phyloP scores from a whole-genome alignment of 30 jellyfish, hydroid and myxozoan genomes.

The Pelagia noctiluca region DNA sequence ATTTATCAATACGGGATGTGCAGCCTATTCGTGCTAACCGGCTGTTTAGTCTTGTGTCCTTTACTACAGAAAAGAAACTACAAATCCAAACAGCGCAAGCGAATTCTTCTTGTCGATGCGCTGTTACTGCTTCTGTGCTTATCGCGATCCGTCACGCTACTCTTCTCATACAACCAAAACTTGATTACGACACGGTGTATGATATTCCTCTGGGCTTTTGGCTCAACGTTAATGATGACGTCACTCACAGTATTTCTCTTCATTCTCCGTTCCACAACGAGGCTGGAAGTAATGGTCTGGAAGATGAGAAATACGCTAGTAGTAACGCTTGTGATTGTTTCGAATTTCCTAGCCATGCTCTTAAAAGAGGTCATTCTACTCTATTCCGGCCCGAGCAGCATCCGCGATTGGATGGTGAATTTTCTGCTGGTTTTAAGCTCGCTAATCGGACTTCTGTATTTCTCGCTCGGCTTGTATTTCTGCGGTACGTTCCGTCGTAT shows the following conservation, averaged over 20 bases:
- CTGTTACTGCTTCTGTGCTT: slow-evolving; percentile 28
- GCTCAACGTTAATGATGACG: slow-evolving; percentile 31
- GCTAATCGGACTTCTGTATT: slow-evolving; percentile 16
- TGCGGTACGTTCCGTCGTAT: slow-evolving; percentile 57
- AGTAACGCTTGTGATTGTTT: slow-evolving; percentile 2
- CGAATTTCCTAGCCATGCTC: slow-evolving; percentile 9
- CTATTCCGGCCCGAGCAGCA: neutral
- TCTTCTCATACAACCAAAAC: slow-evolving; percentile 40
- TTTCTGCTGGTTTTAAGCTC: slow-evolving; percentile 26
- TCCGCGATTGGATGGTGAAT: slow-evolving; percentile 22
- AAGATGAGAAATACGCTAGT: slow-evolving; percentile 39
- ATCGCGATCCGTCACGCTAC: slow-evolving; percentile 24
- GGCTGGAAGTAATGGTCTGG: slow-evolving; percentile 52
- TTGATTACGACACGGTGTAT: slow-evolving; percentile 27
- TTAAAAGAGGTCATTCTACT: slow-evolving; percentile 34
- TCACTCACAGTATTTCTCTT: slow-evolving; percentile 46
- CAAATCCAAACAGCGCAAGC: slow-evolving; percentile 49
- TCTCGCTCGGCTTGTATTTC: slow-evolving; percentile 34
- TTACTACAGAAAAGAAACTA: slow-evolving; percentile 59
- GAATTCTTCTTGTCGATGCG: slow-evolving; percentile 51
- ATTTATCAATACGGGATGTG: slow-evolving; percentile 57
- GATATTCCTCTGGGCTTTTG: slow-evolving; percentile 49
- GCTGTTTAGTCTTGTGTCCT: slow-evolving; percentile 58
- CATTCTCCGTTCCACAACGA: slow-evolving; percentile 59
- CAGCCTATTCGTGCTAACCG: slow-evolving; percentile 30